These are phyloP conservation scores for Chorisops tibialis DNA, from an alignment of 2,888 invertebrate genomes.

Conservation along the genomic window DNA sequence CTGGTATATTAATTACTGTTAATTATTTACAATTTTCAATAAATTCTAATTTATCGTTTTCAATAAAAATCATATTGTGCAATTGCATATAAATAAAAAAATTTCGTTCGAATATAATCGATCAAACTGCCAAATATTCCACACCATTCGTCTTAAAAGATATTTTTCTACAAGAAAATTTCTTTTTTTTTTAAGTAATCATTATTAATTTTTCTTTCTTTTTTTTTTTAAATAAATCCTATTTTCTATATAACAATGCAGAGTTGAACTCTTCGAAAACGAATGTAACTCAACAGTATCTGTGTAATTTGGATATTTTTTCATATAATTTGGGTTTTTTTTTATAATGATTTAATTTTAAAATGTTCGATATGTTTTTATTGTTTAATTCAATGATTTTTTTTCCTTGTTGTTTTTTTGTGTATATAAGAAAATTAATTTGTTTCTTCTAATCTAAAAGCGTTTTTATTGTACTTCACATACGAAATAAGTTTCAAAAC, in stretches of 20 bases:
- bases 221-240: neutral
- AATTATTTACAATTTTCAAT: no score
- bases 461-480: conserved; percentile 68
- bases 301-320: conserved; percentile 15
- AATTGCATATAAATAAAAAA: no score
- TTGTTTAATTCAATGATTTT: conserved; percentile 8
- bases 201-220: neutral
- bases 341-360: neutral
- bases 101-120: no score
- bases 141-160: no score
- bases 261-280: conserved; percentile 22
- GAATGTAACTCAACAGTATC: conserved; percentile 14
- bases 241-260: conserved; percentile 15
- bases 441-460: neutral
- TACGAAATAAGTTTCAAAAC: conserved; percentile 88
- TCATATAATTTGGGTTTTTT: neutral
- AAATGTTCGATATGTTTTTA: conserved; percentile 3
- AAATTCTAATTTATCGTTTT: no score
- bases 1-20: no score
- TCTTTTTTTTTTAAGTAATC: neutral
- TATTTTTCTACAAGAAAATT: conserved; percentile 5
- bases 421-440: neutral
- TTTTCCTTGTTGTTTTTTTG: neutral
- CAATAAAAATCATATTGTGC: no score
- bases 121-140: no score